A percentile compares a stretch with the other conserved stretches of the same genome.
Evolutionary conservation across 2,797 vertebrate species (phyloP).

Genomic region (Delichon dasypus): DNA sequence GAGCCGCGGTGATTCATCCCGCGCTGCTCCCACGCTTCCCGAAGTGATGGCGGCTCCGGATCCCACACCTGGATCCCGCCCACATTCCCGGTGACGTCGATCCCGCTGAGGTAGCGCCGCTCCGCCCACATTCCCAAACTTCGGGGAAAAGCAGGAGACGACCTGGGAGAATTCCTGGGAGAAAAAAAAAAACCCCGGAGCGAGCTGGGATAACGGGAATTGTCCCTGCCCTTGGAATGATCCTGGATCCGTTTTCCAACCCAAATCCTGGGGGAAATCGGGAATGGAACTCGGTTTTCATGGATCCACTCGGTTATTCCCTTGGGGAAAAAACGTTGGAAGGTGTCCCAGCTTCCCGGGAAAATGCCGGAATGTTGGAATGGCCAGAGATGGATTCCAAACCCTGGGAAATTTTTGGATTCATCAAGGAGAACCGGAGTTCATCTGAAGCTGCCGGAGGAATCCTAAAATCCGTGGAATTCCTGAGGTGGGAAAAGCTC

Average conservation of each 20-base stretch:
- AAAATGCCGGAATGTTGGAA: not conserved
- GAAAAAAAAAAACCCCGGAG: not conserved
- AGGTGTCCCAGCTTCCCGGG: not conserved
- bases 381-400: not conserved
- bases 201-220: not conserved
- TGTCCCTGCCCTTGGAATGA: not conserved
- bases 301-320: fast-evolving
- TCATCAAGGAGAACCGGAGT: not conserved
- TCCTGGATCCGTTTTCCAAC: not conserved
- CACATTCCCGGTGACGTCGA: not conserved
- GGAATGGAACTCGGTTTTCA: fast-evolving
- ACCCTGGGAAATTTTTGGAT: not conserved
- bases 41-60: not conserved
- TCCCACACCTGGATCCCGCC: not conserved
- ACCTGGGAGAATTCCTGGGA: not conserved
- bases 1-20: not conserved
- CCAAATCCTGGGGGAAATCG: fast-evolving
- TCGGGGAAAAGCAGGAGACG: not conserved
- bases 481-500: not conserved
- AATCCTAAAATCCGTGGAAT: not conserved
- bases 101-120: not conserved
- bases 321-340: not conserved
- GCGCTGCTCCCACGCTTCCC: not conserved
- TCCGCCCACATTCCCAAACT: not conserved
- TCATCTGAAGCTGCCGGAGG: fast-evolving